Conservation (phyloP, 1,140 invertebrate genomes). For the Oscheius sp. region DNA sequence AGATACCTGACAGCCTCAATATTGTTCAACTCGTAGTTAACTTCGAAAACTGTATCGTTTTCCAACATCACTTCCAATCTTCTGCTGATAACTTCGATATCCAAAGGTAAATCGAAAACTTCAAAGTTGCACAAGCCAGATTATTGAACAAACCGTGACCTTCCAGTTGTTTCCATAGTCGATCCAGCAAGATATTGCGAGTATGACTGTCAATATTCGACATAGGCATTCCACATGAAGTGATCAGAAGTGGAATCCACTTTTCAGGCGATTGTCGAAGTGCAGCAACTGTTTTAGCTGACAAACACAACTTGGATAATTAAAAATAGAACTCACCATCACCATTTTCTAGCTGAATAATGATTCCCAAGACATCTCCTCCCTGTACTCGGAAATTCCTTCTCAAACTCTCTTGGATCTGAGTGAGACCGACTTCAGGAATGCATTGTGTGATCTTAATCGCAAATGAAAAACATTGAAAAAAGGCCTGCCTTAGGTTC, state of each 20-base stretch:
- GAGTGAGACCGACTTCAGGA: neutral
- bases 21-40: neutral
- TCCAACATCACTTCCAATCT: constrained; percentile 13
- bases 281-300: neutral
- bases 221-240: constrained; percentile 10
- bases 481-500: no score
- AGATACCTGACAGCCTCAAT: constrained; percentile 1
- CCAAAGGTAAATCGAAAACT: constrained; percentile 23
- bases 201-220: constrained; percentile 3
- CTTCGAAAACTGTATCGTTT: constrained; percentile 25
- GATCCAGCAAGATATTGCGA: constrained; percentile 1
- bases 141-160: neutral
- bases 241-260: constrained; percentile 15
- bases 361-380: neutral
- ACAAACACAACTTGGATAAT: neutral
- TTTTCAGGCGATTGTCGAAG: neutral
- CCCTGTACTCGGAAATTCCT: neutral
- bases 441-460: no score
- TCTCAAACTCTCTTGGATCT: neutral
- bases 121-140: neutral
- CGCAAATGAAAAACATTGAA: no score
- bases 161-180: constrained; percentile 17
- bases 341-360: neutral
- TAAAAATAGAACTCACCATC: neutral
- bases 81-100: neutral